Evolutionary conservation across 2,888 invertebrate species (phyloP).

Genomic region (Pilophorus perplexus): DNA sequence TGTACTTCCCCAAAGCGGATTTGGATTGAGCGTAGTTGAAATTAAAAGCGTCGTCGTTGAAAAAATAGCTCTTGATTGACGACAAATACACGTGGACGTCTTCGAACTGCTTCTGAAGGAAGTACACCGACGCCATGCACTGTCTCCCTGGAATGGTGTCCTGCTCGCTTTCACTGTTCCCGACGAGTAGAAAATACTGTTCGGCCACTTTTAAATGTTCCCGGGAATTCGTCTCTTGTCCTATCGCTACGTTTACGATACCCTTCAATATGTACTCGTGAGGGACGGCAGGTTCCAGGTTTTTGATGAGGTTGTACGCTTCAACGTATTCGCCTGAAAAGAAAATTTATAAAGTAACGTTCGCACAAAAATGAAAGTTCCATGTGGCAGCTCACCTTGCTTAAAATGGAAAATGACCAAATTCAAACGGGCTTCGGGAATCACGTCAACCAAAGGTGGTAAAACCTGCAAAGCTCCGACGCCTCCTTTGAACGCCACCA

Average conservation of each 20-base stretch:
- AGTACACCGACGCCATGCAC: slow-evolving; percentile 97
- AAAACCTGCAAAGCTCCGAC: slow-evolving; percentile 91
- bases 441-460: slow-evolving; percentile 87
- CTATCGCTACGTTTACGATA: slow-evolving; percentile 89
- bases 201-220: slow-evolving; percentile 94
- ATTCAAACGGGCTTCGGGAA: slow-evolving; percentile 94
- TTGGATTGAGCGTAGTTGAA: slow-evolving; percentile 90
- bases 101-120: slow-evolving; percentile 90
- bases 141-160: slow-evolving; percentile 97
- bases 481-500: slow-evolving; percentile 91
- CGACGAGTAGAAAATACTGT: slow-evolving; percentile 93
- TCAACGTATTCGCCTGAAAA: slow-evolving; percentile 86
- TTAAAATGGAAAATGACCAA: slow-evolving; percentile 90
- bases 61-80: slow-evolving; percentile 95
- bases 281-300: slow-evolving; percentile 87
- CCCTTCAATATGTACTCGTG: slow-evolving; percentile 96
- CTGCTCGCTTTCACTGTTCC: slow-evolving; percentile 93
- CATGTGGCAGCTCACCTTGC: too few species aligned
- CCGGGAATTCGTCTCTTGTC: slow-evolving; percentile 85
- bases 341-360: slow-evolving; percentile 27
- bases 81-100: slow-evolving; percentile 94
- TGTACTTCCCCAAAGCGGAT: slow-evolving; percentile 87
- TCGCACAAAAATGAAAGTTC: too few species aligned
- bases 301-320: slow-evolving; percentile 84
- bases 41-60: slow-evolving; percentile 82